These are phyloP conservation scores for Acrocephalus scirpaceus DNA, from an alignment of 2,797 vertebrate species.

Conservation along the genomic window DNA sequence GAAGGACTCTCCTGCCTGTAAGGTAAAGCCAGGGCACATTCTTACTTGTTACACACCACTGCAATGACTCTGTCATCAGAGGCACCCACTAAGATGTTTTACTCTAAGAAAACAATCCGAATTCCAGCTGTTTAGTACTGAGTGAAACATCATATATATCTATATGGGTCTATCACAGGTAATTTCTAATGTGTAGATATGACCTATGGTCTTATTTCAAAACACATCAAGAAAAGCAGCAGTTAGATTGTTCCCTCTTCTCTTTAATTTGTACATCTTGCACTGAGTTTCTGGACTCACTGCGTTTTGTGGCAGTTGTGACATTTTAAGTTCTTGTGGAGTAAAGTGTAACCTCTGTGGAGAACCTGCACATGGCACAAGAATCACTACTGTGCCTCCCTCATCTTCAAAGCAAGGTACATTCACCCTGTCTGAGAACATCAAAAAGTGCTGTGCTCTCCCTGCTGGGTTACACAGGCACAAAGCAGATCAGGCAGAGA, in stretches of 20 bases:
- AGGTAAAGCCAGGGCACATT: neutral
- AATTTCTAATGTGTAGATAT: neutral
- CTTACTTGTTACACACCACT: neutral
- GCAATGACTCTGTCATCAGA: neutral
- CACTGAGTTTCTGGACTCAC: neutral
- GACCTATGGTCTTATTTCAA: neutral
- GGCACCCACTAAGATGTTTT: neutral
- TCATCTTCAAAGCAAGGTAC: neutral
- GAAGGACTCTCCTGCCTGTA: neutral
- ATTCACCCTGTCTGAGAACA: neutral
- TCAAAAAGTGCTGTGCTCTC: neutral
- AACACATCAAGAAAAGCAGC: neutral
- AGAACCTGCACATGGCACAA: neutral
- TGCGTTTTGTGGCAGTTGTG: neutral
- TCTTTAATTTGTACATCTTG: neutral
- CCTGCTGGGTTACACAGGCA: conserved; percentile 2
- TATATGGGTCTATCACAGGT: too few species aligned
- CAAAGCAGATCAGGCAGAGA: neutral
- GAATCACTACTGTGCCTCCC: neutral
- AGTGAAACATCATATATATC: neutral
- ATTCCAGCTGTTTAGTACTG: neutral
- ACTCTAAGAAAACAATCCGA: neutral
- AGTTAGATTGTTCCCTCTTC: neutral
- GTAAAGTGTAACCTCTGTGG: conserved; percentile 5
- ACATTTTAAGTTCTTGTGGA: conserved; percentile 14